Evolutionary conservation across 1,140 invertebrate genomes (phyloP).

Genomic region (Trichonephila inaurata): DNA sequence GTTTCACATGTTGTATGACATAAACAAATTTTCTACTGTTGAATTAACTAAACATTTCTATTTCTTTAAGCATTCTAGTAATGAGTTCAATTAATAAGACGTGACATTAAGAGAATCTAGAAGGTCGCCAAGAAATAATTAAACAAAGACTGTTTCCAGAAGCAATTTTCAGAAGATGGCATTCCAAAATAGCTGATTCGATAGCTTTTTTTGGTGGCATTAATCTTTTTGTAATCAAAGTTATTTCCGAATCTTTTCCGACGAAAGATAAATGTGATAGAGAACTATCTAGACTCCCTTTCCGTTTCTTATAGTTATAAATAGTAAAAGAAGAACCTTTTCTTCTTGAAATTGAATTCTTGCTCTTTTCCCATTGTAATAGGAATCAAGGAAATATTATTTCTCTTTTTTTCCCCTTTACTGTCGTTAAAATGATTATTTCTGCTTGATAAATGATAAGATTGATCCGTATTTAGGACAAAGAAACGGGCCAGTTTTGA

Average conservation of each 20-base stretch:
- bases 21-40: no score
- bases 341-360: slow-evolving; percentile 20
- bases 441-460: background rate
- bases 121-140: background rate
- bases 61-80: no score
- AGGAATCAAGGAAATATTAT: background rate
- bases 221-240: slow-evolving; percentile 10
- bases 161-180: background rate
- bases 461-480: background rate
- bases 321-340: background rate
- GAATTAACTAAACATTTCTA: no score
- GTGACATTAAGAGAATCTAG: no score
- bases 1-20: no score
- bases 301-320: background rate
- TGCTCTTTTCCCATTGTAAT: background rate
- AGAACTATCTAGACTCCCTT: background rate
- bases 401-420: background rate
- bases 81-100: no score
- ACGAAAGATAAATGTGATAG: background rate
- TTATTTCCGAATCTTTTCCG: background rate
- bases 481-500: background rate
- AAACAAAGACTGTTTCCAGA: background rate
- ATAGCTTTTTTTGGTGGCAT: background rate
- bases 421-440: background rate
- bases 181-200: background rate